These are phyloP conservation scores for Perca flavescens DNA, from an alignment of 2,113 vertebrate genomes.

Conservation along the genomic window DNA sequence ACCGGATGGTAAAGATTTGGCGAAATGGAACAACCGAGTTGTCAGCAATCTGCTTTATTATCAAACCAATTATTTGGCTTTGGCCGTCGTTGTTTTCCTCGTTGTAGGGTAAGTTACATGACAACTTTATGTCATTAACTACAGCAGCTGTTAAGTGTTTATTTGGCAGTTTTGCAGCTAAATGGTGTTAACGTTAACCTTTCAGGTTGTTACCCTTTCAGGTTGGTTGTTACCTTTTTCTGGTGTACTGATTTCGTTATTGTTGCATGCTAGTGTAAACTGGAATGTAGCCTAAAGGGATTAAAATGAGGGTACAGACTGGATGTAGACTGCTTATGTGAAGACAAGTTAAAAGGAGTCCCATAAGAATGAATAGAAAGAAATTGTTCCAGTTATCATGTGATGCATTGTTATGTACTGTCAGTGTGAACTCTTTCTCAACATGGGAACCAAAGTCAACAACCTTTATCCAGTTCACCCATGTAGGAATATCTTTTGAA, in stretches of 20 bases:
- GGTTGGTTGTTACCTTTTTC: neutral
- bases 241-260: neutral
- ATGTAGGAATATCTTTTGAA: neutral
- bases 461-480: neutral
- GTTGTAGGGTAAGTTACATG: constrained; percentile 90
- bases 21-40: constrained; percentile 94
- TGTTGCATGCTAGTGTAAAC: neutral
- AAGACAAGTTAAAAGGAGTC: neutral
- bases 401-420: neutral
- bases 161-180: neutral
- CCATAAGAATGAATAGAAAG: neutral
- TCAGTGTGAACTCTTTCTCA: neutral
- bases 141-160: neutral
- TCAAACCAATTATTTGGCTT: constrained; percentile 92
- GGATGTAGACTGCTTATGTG: neutral
- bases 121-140: neutral
- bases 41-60: constrained; percentile 96
- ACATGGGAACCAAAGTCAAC: neutral
- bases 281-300: neutral
- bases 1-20: constrained; percentile 89
- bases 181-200: neutral
- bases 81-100: constrained; percentile 87
- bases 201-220: neutral
- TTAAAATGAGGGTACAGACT: neutral
- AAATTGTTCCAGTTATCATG: neutral